phyloP scores from a whole-genome alignment of 2,113 vertebrate genomes.

The Myanophis thanlyinensis region DNA sequence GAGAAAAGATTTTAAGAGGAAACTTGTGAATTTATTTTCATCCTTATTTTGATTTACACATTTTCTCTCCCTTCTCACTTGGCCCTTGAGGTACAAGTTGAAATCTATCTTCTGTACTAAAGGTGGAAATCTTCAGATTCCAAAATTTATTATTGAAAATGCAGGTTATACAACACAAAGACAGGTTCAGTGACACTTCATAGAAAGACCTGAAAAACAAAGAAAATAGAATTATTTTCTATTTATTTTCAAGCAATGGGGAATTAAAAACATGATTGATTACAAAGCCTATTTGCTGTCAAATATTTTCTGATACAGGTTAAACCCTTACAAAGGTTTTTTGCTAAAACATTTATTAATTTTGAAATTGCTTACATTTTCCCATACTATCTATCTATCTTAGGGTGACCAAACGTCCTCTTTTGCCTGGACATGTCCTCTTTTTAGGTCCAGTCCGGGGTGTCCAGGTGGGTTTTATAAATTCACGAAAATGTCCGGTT shows the following conservation, averaged over 20 bases:
- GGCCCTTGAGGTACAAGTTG: not conserved
- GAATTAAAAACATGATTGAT: not conserved
- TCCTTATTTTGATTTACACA: not conserved
- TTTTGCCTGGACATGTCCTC: too few species aligned
- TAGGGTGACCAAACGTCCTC: too few species aligned
- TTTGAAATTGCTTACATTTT: not conserved
- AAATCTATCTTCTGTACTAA: not conserved
- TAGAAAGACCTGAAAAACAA: not conserved
- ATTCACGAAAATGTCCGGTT: too few species aligned
- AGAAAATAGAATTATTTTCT: not conserved
- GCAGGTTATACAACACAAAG: not conserved
- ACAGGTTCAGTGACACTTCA: not conserved
- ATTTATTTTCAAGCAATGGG: not conserved
- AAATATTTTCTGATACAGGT: not conserved
- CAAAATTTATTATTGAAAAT: not conserved
- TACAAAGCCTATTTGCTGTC: not conserved
- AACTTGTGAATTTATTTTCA: not conserved
- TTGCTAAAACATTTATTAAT: not conserved
- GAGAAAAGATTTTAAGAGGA: not conserved
- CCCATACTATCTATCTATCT: not conserved
- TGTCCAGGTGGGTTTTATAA: too few species aligned
- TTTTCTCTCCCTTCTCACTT: not conserved
- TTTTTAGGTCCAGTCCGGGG: too few species aligned
- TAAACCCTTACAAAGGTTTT: not conserved
- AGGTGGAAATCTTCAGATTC: not conserved